Evolutionary conservation across 2,888 invertebrate species (phyloP), one percentile per base, ranked within the genome.

Genomic region (Eupithecia subfuscata): DNA sequence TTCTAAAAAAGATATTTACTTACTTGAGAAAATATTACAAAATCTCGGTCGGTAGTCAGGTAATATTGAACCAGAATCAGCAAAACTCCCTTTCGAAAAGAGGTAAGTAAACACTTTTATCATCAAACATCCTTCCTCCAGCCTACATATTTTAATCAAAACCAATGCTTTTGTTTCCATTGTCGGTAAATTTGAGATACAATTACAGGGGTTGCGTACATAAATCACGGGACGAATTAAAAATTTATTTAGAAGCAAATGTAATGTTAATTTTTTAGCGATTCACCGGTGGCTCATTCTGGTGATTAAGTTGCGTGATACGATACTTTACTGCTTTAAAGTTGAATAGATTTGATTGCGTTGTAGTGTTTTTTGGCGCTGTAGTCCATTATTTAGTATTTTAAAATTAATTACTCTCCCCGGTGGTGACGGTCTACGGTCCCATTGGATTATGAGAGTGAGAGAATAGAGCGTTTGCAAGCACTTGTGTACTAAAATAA

Each of bases 221-320:
- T 92, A 92, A 91, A 92, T 93, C 89, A 90, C 78, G 80, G 81
- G 86, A 87, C 85, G 84, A 90, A 91, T 92, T 89, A 89, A 87
- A 90, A 91, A 92, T 91, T 91, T 92, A 92, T 92, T 90, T 89
- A 88, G 86, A 88, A 87, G 86, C 89, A 91, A 89, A 90, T 91
- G 90, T 85, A 86, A 86, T 85, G 87, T 87, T 87, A 88, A 88
- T 91, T 92, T 91, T 91, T 89, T 90, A 89, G 89, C 85, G 86
- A 87, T 87, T 87, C 90, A 88, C 88, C 87, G 82, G 88, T 89
- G 89, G 85, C 87, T 88, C 87, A 89, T 90, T 90, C 88, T 78
- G 81, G 83, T 87, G 87, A 88, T 87, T 87, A 87, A 85, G 84
- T 87, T 86, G 80, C 63, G 45, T 71, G 63, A 70, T 48, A 73